Base-by-base conservation (phyloP, 1,140 invertebrate genomes). In the Acyrthosiphon pisum region DNA sequence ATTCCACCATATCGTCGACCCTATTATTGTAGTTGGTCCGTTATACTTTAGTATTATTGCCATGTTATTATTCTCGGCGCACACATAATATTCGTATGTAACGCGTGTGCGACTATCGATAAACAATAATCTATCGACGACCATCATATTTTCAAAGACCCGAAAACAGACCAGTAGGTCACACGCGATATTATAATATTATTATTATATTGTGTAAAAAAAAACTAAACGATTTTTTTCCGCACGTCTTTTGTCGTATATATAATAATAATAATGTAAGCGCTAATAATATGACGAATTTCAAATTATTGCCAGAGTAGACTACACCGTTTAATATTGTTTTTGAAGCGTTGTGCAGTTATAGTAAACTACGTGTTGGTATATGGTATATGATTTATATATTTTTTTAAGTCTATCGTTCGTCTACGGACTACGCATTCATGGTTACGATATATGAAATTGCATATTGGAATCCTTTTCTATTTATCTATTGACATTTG, bases 121-220 rank as follows among this genome's bases (percentile, higher is more conserved):
- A 44, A 48, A 89, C 20, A 37, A 89, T 18, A 89, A 50, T 53
- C 48, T 48, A 89, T 56, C 22, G 2, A 37, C 4, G 48, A 89
- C 48, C 20, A 87, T n/a, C 30, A 46, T 86, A 50, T 53, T 88
- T 88, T 88, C 20, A 35, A 87, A 48, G 26, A 48, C 46, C 9
- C 44, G 44, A 89, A 89, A 89, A 53, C 48, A 53, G 48, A 89
- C 87, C 22, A 89, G 87, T 89, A 89, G 87, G 48, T 89, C 50
- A 56, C n/a, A 23, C 84, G 35, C 46, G 11, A 84, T 41, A 84
- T 53, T 20, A 11, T n/a, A n/a, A n/a, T 9, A 11, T 84, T 84
- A 84, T 41, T 9, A 11, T 84, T 84, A 84, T 41, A 23, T 37
- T 44, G 37, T 41, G 9, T n/a, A 30, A 41, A 84, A 84, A 84